These are phyloP conservation scores for Chrysolina haemoptera DNA, from an alignment of 2,888 invertebrate genomes.

Conservation along the genomic window DNA sequence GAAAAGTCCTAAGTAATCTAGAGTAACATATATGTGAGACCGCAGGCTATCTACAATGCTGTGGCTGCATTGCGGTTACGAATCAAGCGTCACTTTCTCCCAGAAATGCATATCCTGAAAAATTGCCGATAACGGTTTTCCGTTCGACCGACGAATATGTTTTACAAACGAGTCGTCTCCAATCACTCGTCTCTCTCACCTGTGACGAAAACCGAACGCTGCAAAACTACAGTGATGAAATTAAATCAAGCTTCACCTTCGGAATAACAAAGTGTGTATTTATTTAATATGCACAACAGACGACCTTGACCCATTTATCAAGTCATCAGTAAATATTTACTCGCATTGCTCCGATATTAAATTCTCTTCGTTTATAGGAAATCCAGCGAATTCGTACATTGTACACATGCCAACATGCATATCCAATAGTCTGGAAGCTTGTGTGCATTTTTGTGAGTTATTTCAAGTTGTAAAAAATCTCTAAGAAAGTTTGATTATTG, in stretches of 20 bases:
- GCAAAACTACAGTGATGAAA: not conserved
- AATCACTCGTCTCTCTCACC: not conserved
- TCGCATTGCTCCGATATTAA: conserved; percentile 11
- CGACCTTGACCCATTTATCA: conserved; percentile 25
- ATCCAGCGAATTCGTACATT: not conserved
- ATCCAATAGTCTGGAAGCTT: not conserved
- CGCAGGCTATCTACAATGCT: not conserved
- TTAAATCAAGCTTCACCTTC: not conserved
- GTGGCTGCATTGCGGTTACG: not conserved
- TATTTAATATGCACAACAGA: not conserved
- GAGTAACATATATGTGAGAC: too few species aligned
- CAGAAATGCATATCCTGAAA: not conserved
- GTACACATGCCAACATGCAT: not conserved
- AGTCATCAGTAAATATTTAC: conserved; percentile 30
- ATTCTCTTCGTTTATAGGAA: not conserved
- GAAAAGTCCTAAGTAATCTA: too few species aligned
- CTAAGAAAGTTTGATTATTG: too few species aligned
- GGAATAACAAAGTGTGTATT: not conserved
- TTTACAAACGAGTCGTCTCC: not conserved
- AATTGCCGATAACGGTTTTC: not conserved
- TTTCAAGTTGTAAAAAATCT: too few species aligned
- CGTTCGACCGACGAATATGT: not conserved
- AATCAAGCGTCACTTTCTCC: not conserved
- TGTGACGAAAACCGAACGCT: not conserved
- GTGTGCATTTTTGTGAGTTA: not conserved